Base-by-base conservation (phyloP, 2,113 vertebrate species). In the Aplodontia rufa region DNA sequence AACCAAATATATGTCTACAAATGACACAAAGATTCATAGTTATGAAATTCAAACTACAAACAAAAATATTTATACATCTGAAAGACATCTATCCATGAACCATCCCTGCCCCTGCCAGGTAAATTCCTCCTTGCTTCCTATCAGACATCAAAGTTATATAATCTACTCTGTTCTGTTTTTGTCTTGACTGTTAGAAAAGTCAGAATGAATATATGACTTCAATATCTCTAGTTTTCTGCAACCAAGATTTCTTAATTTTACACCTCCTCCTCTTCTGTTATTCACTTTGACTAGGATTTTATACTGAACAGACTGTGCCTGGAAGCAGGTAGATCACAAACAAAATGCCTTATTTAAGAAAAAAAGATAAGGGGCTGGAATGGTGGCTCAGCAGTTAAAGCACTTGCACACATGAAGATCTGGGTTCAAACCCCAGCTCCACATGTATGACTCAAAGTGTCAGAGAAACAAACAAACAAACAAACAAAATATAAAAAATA, bases 271-370 rank as follows among this genome's bases (percentile, higher is more conserved):
- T 69, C 37, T 87, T 62, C 58, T 85, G 45, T 81, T 66, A 79
- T 30, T 28, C 45, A 87, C 76, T 88, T 82, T 58, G 30, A 69
- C 49, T 87, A 60, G 40, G 86, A 81, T 83, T 93, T 94, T 88
- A 17, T 45, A 20, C 2, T 75, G 24, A 93, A 49, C 37, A 96
- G 82, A 26, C 62, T 82, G 17, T 53, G 58, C 26, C 40, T 81
- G 22, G 32, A 82, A 68, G 10, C 60, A 82, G 14, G 49, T 1
- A 83, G n/a, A 88, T 49, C 14, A 75, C 49, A 82, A 69, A 75
- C 49, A 82, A 69, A 66, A 16, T 80, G 55, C 45, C 64, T 58
- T 55, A 66, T 80, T 93, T 76, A 79, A 84, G 87, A 75, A 90
- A n/a, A n/a, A n/a, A n/a, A n/a, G n/a, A n/a, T n/a, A n/a, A n/a